These are phyloP conservation scores for Podocnemis expansa DNA, from an alignment of 2,113 vertebrate genomes.

Conservation along the genomic window DNA sequence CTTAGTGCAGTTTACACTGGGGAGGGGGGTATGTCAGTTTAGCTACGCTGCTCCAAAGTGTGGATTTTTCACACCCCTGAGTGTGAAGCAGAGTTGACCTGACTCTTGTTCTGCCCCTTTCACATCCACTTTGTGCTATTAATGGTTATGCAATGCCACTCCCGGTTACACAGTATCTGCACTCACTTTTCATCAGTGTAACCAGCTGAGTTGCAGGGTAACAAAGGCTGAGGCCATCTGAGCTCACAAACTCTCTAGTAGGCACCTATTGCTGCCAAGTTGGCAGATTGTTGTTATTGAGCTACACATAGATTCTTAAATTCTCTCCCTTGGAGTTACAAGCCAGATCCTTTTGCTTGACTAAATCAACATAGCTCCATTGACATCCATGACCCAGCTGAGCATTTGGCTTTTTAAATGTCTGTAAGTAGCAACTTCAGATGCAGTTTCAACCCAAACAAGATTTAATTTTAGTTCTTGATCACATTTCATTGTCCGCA, in stretches of 20 bases:
- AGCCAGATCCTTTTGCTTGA: no score
- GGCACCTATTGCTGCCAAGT: not conserved
- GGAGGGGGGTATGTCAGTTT: not conserved
- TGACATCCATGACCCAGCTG: not conserved
- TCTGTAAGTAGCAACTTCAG: not conserved
- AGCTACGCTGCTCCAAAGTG: not conserved
- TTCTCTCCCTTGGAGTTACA: not conserved
- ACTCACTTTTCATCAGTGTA: not conserved
- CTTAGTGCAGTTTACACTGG: not conserved
- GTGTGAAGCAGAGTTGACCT: not conserved
- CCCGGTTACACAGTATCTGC: not conserved
- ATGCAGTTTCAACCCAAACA: not conserved
- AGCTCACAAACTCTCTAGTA: not conserved
- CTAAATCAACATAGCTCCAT: not conserved
- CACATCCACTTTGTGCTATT: not conserved
- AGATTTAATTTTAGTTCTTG: not conserved
- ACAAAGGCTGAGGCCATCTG: not conserved
- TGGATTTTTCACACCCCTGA: not conserved
- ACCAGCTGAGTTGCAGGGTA: not conserved
- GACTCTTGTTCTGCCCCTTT: not conserved
- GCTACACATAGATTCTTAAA: not conserved
- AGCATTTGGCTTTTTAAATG: not conserved
- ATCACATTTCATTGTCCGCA: not conserved
- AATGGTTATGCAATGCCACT: not conserved
- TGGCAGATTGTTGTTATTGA: not conserved